Conservation (phyloP, 2,113 vertebrate genomes). For the Hemichromis elongatus region DNA sequence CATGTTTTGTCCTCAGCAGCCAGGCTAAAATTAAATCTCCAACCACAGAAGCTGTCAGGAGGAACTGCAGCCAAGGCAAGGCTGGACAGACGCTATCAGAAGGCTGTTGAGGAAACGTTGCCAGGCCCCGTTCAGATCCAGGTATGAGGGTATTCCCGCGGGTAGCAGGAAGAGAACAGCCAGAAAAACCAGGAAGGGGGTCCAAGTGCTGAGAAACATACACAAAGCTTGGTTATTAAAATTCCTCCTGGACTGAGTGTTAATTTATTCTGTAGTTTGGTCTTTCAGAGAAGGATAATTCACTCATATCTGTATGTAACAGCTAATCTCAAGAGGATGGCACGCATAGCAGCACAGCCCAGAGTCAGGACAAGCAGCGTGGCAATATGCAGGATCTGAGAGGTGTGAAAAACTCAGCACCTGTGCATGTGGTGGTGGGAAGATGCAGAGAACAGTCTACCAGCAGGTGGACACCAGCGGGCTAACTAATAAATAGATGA, state of each 20-base stretch:
- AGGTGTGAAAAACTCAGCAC: conserved; percentile 68
- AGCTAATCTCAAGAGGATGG: not conserved
- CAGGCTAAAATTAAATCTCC: conserved; percentile 80
- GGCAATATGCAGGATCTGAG: conserved; percentile 68
- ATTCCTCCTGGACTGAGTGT: conserved; percentile 7
- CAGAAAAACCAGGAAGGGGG: conserved; percentile 74
- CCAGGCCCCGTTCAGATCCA: conserved; percentile 84
- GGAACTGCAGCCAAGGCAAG: conserved; percentile 30
- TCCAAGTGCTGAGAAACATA: conserved; percentile 80
- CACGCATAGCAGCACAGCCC: conserved; percentile 30
- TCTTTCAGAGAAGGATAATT: not conserved
- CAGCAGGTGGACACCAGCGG: not conserved
- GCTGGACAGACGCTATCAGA: conserved; percentile 67
- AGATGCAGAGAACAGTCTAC: conserved; percentile 52
- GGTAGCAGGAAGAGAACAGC: conserved; percentile 54
- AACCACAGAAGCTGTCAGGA: conserved; percentile 79
- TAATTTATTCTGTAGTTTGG: not conserved
- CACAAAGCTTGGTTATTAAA: conserved; percentile 62
- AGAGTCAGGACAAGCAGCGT: conserved; percentile 61
- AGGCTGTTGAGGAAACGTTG: conserved; percentile 85
- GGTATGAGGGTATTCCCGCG: conserved; percentile 73
- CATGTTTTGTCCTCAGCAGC: not conserved
- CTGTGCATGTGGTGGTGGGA: conserved; percentile 29
- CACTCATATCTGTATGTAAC: not conserved
- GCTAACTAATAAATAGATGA: conserved; percentile 38